Evolutionary conservation across 2,888 invertebrate genomes (phyloP).

Genomic region (Chrysotoxum bicinctum): DNA sequence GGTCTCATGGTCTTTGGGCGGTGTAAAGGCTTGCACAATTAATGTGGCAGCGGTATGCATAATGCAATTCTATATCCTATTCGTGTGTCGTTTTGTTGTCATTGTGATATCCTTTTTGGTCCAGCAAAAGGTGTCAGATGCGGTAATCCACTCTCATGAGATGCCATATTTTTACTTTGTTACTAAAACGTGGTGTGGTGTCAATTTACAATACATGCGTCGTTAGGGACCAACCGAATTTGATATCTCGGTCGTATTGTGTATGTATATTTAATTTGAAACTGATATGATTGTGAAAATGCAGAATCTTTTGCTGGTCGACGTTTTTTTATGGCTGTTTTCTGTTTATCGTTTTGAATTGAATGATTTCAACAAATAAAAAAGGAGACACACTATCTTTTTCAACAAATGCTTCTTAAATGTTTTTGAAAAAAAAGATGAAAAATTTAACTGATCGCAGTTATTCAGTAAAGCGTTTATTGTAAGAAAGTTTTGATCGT

Average conservation of each 20-base stretch:
- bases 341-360: background rate
- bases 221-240: background rate
- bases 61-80: conserved; percentile 61
- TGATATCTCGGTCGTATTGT: background rate
- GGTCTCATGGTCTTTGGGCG: background rate
- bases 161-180: conserved; percentile 16
- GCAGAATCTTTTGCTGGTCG: background rate
- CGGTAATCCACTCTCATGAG: conserved; percentile 25
- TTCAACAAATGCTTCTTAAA: background rate
- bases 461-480: no score
- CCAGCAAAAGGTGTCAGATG: conserved; percentile 47
- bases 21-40: conserved; percentile 28
- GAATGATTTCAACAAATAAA: background rate
- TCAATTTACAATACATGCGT: background rate
- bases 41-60: background rate
- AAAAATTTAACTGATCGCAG: no score
- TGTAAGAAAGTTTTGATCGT: no score
- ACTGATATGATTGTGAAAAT: conserved; percentile 20
- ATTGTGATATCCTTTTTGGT: conserved; percentile 58
- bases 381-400: background rate
- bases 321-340: background rate
- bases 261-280: background rate
- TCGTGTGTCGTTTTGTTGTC: conserved; percentile 59
- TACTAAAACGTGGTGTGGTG: conserved; percentile 27
- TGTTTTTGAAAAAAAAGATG: no score